phyloP scores from a whole-genome alignment of 1,140 invertebrate species.

The Tetramorium simillimum region DNA sequence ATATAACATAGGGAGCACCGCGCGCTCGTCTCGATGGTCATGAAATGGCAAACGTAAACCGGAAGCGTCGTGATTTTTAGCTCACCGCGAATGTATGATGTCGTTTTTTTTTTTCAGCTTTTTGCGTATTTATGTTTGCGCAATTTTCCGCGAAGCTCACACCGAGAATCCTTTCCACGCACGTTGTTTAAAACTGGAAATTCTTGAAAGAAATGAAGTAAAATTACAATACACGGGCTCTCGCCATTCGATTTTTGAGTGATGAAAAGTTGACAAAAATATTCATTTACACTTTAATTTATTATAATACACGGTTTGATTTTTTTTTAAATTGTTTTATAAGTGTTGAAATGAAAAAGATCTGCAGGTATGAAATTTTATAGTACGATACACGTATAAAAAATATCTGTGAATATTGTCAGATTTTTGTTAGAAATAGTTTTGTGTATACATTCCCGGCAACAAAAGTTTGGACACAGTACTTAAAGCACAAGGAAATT shows the following conservation, averaged over 20 bases:
- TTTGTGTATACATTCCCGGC: not conserved
- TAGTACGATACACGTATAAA: not conserved
- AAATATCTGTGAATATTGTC: not conserved
- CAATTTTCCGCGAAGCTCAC: constrained; percentile 39
- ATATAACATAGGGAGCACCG: constrained; percentile 59
- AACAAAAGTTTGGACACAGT: too few species aligned
- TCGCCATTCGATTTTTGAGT: not conserved
- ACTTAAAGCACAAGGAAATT: too few species aligned
- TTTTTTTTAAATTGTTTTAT: not conserved
- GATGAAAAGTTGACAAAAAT: not conserved
- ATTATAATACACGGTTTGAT: not conserved
- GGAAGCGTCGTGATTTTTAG: constrained; percentile 68
- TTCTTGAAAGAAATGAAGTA: not conserved
- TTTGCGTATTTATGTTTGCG: constrained; percentile 51
- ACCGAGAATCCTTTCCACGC: constrained; percentile 1
- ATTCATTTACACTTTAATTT: not conserved
- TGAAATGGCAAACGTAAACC: constrained; percentile 64
- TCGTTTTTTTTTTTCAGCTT: constrained; percentile 61
- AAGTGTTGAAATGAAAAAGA: not conserved
- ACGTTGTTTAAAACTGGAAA: not conserved
- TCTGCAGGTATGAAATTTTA: not conserved
- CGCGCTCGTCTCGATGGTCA: constrained; percentile 14
- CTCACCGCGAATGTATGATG: constrained; percentile 46
- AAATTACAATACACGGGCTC: not conserved
- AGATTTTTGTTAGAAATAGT: constrained; percentile 1